Base-by-base conservation (phyloP, 2,888 invertebrate genomes). In the Euplexia lucipara region DNA sequence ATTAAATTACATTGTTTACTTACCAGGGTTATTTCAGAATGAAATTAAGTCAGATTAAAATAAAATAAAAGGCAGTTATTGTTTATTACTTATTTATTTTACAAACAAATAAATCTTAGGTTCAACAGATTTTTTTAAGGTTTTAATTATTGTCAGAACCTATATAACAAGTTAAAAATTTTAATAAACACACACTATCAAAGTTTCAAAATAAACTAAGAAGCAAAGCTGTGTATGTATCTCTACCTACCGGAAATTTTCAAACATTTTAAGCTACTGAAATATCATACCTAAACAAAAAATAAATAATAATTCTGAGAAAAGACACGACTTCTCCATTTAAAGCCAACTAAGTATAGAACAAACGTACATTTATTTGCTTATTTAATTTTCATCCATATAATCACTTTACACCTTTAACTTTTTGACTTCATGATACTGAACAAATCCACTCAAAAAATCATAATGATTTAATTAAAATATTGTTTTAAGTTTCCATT, bases 151-250 rank as follows among this genome's bases (percentile, higher is more conserved):
- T n/a, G n/a, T n/a, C n/a, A n/a, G n/a, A n/a, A n/a, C n/a, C n/a
- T n/a, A n/a, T n/a, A n/a, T n/a, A n/a, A n/a, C n/a, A n/a, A 20
- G 26, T 51, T 26, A 12, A 5, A 18, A 30, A 7, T 20, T 30
- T 30, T 1, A 8, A 14, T 5, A 0, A 32, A 12, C 9, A 35
- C 12, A n/a, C 18, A n/a, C n/a, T n/a, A n/a, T n/a, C n/a, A 10
- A 53, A 65, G 32, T 41, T 65, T 65, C n/a, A 9, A 26, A 34
- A 62, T 61, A 52, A 51, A 51, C 39, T 18, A 2, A 66, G 4
- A 56, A 56, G 42, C 35, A 12, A 44, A 64, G 9, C 37, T 32
- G n/a, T 56, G 67, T 37, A 37, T 2, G 3, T 26, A 26, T 26
- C 26, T 26, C n/a, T n/a, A n/a, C n/a, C n/a, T n/a, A n/a, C n/a